Evolutionary conservation across 2,797 vertebrate genomes (phyloP), one percentile per base, ranked within the genome.

Genomic region (Sebastes oblongus): DNA sequence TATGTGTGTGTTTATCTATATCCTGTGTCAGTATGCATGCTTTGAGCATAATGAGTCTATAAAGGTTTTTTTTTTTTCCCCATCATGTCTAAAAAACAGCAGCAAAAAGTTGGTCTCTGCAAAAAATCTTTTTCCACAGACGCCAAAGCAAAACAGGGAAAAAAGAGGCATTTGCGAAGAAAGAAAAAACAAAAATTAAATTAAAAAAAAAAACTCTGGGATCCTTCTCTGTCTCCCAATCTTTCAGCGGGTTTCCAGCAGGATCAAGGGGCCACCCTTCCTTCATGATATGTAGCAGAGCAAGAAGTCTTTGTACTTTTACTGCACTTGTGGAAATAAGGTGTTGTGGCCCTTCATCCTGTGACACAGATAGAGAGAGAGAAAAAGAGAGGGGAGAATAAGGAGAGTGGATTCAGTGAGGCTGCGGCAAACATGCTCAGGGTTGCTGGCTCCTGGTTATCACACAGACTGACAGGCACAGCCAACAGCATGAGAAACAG

Each of bases 301-400:
- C 96, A 96, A 97, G 96, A 96, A 97, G 96, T 97, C 96, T 96
- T 91, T 96, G 96, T 97, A 96, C 96, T 96, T 96, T 96, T 96
- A 96, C 97, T 97, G 97, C 96, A 97, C 96, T 95, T 96, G 96
- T 97, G 96, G 96, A 97, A 96, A 96, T 96, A 96, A 96, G 96
- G 94, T 94, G 96, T 94, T 94, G 96, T 85, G 77, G 94, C 95
- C 95, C 94, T 92, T 96, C 95, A 95, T 96, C 97, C 97, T 98
- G 95, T 72, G 90, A 96, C 84, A 94, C 46, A 92, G 82, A 88
- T 61, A 90, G 75, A 92, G 89, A 81, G 75, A 83, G 77, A 77
- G 72, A 81, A 77, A 72, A 55, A n/a, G 34, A 83, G 72, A 66
- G 75, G 82, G 66, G 81, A 83, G 85, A 85, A 85, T 80, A 89